phyloP scores from a whole-genome alignment of 2,113 vertebrate species.

The Saguinus imperator region DNA sequence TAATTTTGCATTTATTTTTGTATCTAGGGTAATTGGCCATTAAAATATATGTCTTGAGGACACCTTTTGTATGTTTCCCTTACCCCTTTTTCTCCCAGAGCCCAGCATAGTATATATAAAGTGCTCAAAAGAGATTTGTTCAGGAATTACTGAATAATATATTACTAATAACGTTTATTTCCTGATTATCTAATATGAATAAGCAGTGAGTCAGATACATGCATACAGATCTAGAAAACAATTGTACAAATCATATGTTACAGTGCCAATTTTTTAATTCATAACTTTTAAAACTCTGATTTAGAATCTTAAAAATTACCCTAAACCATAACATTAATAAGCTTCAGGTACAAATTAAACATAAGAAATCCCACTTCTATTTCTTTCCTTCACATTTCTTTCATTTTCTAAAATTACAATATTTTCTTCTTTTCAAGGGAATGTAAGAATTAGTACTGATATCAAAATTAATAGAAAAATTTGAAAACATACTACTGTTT shows the following conservation, averaged over 20 bases:
- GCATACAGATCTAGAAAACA: background rate
- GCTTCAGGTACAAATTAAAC: background rate
- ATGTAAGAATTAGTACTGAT: background rate
- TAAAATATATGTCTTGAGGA: background rate
- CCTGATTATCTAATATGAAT: background rate
- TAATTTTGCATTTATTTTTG: background rate
- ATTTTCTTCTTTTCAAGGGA: background rate
- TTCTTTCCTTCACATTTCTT: background rate
- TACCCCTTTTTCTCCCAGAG: background rate
- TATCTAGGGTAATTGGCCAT: background rate
- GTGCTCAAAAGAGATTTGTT: background rate
- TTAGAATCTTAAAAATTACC: background rate
- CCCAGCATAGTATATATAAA: background rate
- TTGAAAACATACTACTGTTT: background rate
- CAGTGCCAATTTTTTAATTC: background rate
- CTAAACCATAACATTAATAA: background rate
- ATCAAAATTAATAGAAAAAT: conserved; percentile 1
- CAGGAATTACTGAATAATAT: background rate
- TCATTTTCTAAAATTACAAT: background rate
- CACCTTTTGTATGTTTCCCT: background rate
- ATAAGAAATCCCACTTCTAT: background rate
- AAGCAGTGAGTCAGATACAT: background rate
- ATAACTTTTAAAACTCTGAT: background rate
- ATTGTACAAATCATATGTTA: background rate
- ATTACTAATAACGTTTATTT: background rate